Percentiles rank a stretch among this genome's conserved stretches.
These are phyloP conservation scores for Drosophila takahashii DNA, from an alignment of 1,140 invertebrate genomes.

Conservation along the genomic window DNA sequence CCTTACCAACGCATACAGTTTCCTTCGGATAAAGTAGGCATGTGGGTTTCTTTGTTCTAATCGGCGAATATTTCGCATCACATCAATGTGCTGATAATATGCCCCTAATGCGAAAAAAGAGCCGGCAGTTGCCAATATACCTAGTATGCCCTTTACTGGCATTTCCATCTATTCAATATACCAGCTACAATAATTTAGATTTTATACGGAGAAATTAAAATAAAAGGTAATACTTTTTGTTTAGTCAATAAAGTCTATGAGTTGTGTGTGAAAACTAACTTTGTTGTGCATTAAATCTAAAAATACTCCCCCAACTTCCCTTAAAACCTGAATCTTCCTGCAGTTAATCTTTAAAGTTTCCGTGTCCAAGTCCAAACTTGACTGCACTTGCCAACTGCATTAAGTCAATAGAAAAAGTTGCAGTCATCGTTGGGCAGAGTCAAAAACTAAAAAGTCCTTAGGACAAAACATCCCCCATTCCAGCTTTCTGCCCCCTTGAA, in stretches of 20 bases:
- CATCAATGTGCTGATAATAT: slow-evolving; percentile 69
- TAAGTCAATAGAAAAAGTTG: slow-evolving; percentile 79
- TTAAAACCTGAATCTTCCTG: not conserved
- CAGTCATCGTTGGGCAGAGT: slow-evolving; percentile 51
- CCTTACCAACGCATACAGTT: slow-evolving; percentile 60
- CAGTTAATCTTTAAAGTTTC: slow-evolving; percentile 47
- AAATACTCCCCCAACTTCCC: not conserved
- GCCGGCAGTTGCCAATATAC: slow-evolving; percentile 63
- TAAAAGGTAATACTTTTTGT: not conserved
- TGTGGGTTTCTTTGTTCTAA: slow-evolving; percentile 64
- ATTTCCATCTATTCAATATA: slow-evolving; percentile 26
- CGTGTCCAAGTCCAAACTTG: slow-evolving; percentile 45
- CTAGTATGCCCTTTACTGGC: slow-evolving; percentile 35
- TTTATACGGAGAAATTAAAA: not conserved
- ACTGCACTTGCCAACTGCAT: slow-evolving; percentile 72
- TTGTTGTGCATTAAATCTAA: not conserved
- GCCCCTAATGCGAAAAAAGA: slow-evolving; percentile 70
- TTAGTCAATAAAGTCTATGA: slow-evolving; percentile 2
- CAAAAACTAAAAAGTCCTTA: slow-evolving; percentile 37
- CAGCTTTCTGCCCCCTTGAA: not conserved
- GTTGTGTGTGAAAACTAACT: slow-evolving; percentile 11
- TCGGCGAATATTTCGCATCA: slow-evolving; percentile 56
- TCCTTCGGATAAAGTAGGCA: slow-evolving; percentile 66
- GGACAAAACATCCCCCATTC: slow-evolving; percentile 19
- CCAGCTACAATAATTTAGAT: slow-evolving; percentile 11